Conservation (phyloP, 2,888 invertebrate species). For the Rhynchonema sp. region DNA sequence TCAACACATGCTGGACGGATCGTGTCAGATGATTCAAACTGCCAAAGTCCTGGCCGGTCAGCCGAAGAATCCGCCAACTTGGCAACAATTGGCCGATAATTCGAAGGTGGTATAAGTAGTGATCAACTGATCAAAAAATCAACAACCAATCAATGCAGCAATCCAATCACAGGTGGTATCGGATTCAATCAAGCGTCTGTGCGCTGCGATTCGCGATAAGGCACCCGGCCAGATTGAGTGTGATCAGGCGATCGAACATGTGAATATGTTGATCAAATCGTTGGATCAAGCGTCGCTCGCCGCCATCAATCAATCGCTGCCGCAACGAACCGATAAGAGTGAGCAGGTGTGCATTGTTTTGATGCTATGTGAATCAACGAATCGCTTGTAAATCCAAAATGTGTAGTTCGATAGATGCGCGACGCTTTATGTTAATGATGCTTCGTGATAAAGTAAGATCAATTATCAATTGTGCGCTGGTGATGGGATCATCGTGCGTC, state of each 20-base stretch:
- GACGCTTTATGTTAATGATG: no score
- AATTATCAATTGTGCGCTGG: no score
- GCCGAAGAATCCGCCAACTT: constrained; percentile 73
- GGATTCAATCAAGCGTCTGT: constrained; percentile 80
- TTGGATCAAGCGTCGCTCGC: constrained; percentile 69
- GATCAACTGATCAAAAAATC: no score
- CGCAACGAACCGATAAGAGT: constrained; percentile 48
- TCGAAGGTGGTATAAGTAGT: constrained; percentile 58
- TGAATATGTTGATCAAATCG: constrained; percentile 29
- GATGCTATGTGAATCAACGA: no score
- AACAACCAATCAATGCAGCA: constrained; percentile 47
- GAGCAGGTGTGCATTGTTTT: constrained; percentile 40
- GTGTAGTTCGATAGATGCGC: no score
- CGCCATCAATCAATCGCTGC: constrained; percentile 59
- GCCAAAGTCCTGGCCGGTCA: constrained; percentile 63
- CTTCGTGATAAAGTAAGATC: no score
- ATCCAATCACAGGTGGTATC: constrained; percentile 81
- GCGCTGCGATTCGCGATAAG: constrained; percentile 74
- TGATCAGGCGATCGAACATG: constrained; percentile 45
- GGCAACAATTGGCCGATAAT: constrained; percentile 79
- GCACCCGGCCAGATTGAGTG: constrained; percentile 90
- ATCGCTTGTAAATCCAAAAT: no score
- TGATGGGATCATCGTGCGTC: no score
- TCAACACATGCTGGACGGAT: constrained; percentile 52
- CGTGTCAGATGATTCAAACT: constrained; percentile 54